phyloP scores from a whole-genome alignment of 2,113 vertebrate genomes.

The Arothron firmamentum region DNA sequence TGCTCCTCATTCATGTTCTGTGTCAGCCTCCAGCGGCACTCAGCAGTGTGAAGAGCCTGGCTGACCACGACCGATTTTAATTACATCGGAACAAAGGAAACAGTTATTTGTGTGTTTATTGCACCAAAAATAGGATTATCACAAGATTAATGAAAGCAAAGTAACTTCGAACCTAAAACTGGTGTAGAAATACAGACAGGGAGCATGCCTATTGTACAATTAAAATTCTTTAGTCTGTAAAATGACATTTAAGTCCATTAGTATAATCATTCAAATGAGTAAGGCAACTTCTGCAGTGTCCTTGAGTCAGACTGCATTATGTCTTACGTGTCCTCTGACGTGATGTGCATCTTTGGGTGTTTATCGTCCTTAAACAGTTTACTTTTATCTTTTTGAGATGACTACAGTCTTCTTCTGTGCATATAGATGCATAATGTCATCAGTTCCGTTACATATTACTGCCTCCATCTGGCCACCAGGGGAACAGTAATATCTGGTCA shows the following conservation, averaged over 20 bases:
- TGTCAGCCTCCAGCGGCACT: slow-evolving; percentile 42
- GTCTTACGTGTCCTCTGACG: too few relatives aligned
- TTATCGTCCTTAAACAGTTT: background rate
- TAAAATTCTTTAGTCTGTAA: background rate
- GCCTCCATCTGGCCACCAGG: background rate
- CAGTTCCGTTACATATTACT: background rate
- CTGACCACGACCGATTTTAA: slow-evolving; percentile 7
- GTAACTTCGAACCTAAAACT: background rate
- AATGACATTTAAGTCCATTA: background rate
- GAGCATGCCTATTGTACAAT: background rate
- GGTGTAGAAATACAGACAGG: background rate
- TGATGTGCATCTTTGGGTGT: too few relatives aligned
- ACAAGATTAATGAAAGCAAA: slow-evolving; percentile 17
- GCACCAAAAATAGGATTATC: slow-evolving; percentile 1
- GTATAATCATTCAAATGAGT: too few relatives aligned
- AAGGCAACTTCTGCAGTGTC: too few relatives aligned
- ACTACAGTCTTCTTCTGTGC: background rate
- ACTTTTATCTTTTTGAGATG: background rate
- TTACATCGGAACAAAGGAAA: slow-evolving; percentile 6
- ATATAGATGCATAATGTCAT: background rate
- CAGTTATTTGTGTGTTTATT: background rate
- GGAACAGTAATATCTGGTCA: background rate
- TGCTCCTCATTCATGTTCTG: slow-evolving; percentile 37
- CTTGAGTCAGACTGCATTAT: too few relatives aligned
- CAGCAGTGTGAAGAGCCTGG: background rate